Conservation (phyloP, 2,113 vertebrate genomes). For the Mirounga angustirostris region DNA sequence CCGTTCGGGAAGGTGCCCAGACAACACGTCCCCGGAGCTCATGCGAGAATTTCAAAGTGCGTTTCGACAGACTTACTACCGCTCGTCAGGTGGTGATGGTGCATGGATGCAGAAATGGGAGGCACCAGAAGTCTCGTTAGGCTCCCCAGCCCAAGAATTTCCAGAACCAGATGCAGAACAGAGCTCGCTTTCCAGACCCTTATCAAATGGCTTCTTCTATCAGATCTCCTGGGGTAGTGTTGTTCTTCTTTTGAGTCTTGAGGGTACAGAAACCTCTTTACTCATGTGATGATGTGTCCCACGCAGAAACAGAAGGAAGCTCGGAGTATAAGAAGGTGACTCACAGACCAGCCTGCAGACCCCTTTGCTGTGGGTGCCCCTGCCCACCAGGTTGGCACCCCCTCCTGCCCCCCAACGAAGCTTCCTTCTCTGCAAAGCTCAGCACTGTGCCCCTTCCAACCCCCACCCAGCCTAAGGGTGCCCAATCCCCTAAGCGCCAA, state of each 20-base stretch:
- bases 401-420: background rate
- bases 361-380: accelerated
- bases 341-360: background rate
- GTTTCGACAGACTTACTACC: accelerated
- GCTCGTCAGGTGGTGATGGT: accelerated
- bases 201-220: background rate
- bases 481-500: background rate
- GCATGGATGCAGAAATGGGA: accelerated
- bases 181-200: background rate
- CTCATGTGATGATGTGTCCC: background rate
- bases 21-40: background rate
- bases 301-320: background rate
- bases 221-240: background rate
- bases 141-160: no score
- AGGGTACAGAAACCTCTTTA: background rate
- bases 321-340: background rate
- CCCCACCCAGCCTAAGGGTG: accelerated
- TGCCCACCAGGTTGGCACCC: background rate
- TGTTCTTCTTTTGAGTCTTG: background rate
- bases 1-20: background rate
- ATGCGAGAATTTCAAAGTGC: background rate
- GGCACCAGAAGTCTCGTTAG: background rate
- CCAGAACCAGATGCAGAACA: no score
- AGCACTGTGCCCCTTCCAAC: accelerated
- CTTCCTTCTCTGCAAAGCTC: background rate